Evolutionary conservation across 2,888 invertebrate species (phyloP), one percentile per base, ranked within the genome.

Genomic region (Petrophora chlorosata): DNA sequence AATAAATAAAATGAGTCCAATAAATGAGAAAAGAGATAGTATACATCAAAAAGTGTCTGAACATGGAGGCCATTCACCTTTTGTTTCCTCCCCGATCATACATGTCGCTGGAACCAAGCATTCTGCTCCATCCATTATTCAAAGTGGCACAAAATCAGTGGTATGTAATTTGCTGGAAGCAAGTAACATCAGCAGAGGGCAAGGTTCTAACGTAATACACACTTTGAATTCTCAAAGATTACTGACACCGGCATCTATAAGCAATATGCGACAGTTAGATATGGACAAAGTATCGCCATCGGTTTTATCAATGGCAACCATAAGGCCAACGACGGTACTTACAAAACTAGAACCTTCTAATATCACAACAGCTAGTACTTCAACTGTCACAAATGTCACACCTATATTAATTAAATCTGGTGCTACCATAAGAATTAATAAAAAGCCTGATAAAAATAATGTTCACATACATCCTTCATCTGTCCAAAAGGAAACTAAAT

Each of bases 191-290:
- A 83, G 59, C 52, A 77, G 83, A 68, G 77, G 75, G 39, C 79
- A 80, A 59, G 66, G 67, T 17, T 68, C 84, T 22, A 87, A 89
- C 61, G 79, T 86, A 26, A 91, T 84, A 68, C 92, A 75, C 68
- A 77, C 73, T 15, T 64, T 86, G 22, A 82, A 78, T 65, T 72
- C 86, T 3, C 85, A 82, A 65, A 74, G 86, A 56, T 52, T 86
- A 22, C 59, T 87, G 34, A 74, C 82, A 25, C 79, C 83, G 19
- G 65, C 73, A 8, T 71, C 87, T 15, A 70, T 82, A 45, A 72
- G 72, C 33, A 87, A 79, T 59, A 68, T 83, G 12, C 73, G 83
- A 53, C 84, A 87, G 59, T 65, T 85, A 46, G 86, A 87, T 54
- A 46, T 79, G 12, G 82, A 67, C 54, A 88, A 85, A 68, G 70